phyloP scores from a whole-genome alignment of 2,888 invertebrate species.

The Prenolepis imparis region DNA sequence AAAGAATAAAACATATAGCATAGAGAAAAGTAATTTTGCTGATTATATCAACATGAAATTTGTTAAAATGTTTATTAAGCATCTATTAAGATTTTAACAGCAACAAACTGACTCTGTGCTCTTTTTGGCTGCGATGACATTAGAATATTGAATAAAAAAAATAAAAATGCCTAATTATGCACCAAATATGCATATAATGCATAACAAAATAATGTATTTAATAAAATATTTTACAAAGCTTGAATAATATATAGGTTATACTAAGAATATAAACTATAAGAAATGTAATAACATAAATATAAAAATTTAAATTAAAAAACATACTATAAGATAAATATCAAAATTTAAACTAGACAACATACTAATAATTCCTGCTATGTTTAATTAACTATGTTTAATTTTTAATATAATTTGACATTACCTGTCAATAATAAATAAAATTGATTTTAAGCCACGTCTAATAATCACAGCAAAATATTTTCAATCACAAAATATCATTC shows the following conservation, averaged over 20 bases:
- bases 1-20: background rate
- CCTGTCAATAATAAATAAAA: background rate
- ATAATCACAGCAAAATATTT: slow-evolving; percentile 15
- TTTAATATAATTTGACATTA: background rate
- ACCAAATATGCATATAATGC: background rate
- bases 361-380: background rate
- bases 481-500: slow-evolving; percentile 10
- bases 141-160: slow-evolving; percentile 4
- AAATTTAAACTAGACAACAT: background rate
- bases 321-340: too few relatives aligned
- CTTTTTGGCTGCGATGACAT: background rate
- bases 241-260: background rate
- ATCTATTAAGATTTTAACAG: background rate
- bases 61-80: too few relatives aligned
- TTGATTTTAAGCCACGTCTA: slow-evolving; percentile 1
- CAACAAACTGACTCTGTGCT: background rate
- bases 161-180: background rate
- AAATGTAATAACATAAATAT: background rate
- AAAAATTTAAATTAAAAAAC: background rate
- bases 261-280: background rate
- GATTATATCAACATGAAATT: background rate
- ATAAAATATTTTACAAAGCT: slow-evolving; percentile 1
- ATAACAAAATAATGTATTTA: background rate
- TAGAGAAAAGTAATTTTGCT: slow-evolving; percentile 1
- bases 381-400: background rate